These are phyloP conservation scores for Scylla paramamosain DNA, from an alignment of 1,140 invertebrate species.

Conservation along the genomic window DNA sequence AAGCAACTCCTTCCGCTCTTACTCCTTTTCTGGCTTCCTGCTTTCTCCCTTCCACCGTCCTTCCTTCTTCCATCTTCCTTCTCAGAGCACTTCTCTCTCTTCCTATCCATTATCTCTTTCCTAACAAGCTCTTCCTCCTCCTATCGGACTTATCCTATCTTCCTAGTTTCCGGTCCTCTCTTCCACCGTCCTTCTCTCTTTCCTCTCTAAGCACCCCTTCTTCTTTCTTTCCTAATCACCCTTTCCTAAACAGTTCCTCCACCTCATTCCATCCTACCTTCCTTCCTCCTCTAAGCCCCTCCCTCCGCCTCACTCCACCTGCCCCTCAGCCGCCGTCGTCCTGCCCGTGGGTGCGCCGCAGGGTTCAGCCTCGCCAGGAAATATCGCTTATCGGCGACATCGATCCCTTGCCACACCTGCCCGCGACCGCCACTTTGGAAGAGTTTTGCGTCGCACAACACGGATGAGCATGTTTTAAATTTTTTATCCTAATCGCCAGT, in stretches of 20 bases:
- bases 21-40: too few species aligned
- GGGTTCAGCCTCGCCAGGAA: background rate
- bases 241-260: too few species aligned
- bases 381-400: slow-evolving; percentile 21
- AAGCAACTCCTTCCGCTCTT: too few species aligned
- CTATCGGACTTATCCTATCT: background rate
- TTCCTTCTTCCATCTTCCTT: too few species aligned
- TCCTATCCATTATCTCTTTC: too few species aligned
- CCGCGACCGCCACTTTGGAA: background rate
- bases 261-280: too few species aligned
- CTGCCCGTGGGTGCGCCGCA: background rate
- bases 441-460: background rate
- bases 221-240: background rate
- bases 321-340: background rate
- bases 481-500: background rate
- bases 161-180: background rate
- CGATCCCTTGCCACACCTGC: slow-evolving; percentile 17
- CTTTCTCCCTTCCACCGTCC: too few species aligned
- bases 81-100: too few species aligned
- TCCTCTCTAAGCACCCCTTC: background rate
- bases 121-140: background rate
- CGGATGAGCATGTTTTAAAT: background rate
- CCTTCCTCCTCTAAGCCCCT: too few species aligned
- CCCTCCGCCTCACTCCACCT: too few species aligned
- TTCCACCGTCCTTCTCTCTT: background rate